Conservation (phyloP, 2,888 invertebrate species). For the Eupithecia dodoneata region DNA sequence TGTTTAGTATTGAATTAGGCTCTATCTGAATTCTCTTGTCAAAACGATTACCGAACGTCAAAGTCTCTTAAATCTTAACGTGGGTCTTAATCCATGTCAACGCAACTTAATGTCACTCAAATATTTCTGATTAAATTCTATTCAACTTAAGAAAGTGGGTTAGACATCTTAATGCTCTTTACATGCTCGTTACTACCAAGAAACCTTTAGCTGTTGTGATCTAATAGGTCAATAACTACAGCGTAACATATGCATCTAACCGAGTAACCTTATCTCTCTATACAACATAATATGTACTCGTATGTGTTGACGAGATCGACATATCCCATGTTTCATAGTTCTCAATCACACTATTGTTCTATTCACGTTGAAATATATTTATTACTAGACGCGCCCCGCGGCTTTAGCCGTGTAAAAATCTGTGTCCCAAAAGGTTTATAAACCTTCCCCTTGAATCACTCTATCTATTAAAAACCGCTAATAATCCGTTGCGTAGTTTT, state of each 20-base stretch:
- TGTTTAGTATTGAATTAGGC: not conserved
- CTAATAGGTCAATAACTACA: constrained; percentile 29
- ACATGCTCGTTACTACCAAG: constrained; percentile 28
- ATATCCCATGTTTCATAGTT: not conserved
- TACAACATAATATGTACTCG: not conserved
- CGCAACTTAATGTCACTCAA: constrained; percentile 29
- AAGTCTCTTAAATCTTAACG: constrained; percentile 26
- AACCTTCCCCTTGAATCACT: too few relatives aligned
- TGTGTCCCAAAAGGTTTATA: too few relatives aligned
- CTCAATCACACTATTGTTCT: not conserved
- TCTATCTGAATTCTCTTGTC: constrained; percentile 14
- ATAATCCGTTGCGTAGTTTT: too few relatives aligned
- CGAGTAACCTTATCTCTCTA: not conserved
- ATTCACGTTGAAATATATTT: not conserved
- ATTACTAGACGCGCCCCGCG: not conserved
- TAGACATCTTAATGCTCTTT: constrained; percentile 36
- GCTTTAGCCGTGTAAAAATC: too few relatives aligned
- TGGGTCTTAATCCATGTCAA: constrained; percentile 23
- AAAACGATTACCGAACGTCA: constrained; percentile 14
- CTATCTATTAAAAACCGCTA: too few relatives aligned
- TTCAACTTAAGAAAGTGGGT: constrained; percentile 40
- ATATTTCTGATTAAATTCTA: constrained; percentile 36
- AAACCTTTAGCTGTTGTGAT: constrained; percentile 26
- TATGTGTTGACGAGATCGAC: not conserved
- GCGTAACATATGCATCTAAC: not conserved